A percentile compares a stretch with the other conserved stretches of the same genome.
phyloP scores from a whole-genome alignment of 1,140 invertebrate genomes.

The Drosophila ohnishii region DNA sequence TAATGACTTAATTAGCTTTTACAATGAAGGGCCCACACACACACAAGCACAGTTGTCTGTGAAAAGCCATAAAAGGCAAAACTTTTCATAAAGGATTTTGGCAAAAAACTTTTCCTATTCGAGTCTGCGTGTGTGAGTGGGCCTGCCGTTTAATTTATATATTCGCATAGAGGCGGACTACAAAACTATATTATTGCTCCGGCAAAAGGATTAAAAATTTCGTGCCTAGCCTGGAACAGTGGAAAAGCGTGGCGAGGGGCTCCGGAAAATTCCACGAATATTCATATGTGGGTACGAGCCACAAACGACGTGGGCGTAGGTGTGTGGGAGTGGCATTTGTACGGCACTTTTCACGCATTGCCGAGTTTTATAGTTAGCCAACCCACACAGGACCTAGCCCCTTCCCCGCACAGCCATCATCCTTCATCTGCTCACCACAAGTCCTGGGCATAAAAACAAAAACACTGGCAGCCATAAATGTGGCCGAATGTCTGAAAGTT shows the following conservation, averaged over 20 bases:
- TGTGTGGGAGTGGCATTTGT: constrained; percentile 55
- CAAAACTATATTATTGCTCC: constrained; percentile 71
- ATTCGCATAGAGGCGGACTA: constrained; percentile 33
- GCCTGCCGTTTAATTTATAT: constrained; percentile 74
- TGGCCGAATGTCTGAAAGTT: constrained; percentile 48
- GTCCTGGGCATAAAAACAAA: constrained; percentile 52
- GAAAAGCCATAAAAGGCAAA: constrained; percentile 66
- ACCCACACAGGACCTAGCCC: constrained; percentile 22
- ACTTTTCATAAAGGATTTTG: constrained; percentile 81
- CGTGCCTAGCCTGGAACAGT: constrained; percentile 45
- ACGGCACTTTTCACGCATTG: constrained; percentile 75
- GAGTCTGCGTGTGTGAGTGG: constrained; percentile 39
- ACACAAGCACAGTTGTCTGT: constrained; percentile 30
- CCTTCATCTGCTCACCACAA: constrained; percentile 44
- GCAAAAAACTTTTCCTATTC: constrained; percentile 70
- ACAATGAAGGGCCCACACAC: constrained; percentile 31
- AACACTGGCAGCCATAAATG: constrained; percentile 55
- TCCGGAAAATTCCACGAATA: constrained; percentile 21
- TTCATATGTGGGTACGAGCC: constrained; percentile 27
- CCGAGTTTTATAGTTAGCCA: constrained; percentile 69
- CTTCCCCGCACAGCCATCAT: constrained; percentile 1
- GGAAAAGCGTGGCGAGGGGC: constrained; percentile 7
- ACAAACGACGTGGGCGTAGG: constrained; percentile 3
- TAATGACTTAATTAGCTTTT: constrained; percentile 79
- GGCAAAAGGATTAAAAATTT: constrained; percentile 79